Conservation (phyloP, 2,888 invertebrate species). For the Melipona beecheii region DNA sequence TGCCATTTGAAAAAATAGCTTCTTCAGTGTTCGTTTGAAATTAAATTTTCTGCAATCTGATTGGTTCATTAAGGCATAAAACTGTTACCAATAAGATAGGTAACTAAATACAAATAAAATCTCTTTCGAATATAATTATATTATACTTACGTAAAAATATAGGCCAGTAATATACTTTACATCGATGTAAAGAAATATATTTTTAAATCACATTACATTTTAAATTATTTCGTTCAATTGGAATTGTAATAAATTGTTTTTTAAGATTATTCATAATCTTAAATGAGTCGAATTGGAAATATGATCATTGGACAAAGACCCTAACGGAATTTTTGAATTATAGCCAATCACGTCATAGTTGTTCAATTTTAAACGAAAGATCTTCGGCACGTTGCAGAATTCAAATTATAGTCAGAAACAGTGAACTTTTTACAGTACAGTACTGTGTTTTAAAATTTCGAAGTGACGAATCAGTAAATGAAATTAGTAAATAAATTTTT, state of each 20-base stretch:
- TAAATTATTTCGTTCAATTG: neutral
- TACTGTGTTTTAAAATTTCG: neutral
- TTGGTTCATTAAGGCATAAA: constrained; percentile 28
- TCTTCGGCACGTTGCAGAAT: neutral
- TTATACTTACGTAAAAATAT: neutral
- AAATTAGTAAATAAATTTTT: neutral
- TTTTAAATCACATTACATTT: neutral
- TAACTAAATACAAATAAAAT: neutral
- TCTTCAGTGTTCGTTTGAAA: constrained; percentile 33
- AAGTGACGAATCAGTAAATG: no score
- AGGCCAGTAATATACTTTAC: neutral
- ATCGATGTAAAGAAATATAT: neutral
- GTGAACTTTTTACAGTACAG: neutral
- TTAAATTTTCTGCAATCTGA: constrained; percentile 29
- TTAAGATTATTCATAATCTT: neutral
- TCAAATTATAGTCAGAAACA: neutral
- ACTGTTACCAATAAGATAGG: neutral
- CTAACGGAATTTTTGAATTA: neutral
- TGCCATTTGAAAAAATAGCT: constrained; percentile 27
- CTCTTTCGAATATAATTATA: neutral
- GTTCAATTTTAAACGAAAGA: neutral
- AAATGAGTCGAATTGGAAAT: neutral
- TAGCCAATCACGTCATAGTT: neutral
- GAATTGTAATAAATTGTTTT: neutral
- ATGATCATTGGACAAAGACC: neutral